Evolutionary conservation across 2,888 invertebrate species (phyloP).

Genomic region (Euplagia quadripunctaria): DNA sequence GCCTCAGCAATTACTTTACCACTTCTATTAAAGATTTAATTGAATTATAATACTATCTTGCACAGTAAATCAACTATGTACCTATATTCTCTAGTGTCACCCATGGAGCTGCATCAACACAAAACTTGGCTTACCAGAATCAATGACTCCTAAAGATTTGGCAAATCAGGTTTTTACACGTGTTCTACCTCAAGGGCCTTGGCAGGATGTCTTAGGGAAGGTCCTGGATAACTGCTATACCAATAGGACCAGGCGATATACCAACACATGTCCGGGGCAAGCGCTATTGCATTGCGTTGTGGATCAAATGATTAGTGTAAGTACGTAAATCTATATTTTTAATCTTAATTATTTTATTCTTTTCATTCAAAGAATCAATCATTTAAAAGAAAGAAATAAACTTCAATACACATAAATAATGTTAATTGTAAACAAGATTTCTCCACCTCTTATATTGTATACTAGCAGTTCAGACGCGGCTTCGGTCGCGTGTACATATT

Average conservation of each 20-base stretch:
- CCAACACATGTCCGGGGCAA: conserved; percentile 76
- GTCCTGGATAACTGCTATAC: conserved; percentile 68
- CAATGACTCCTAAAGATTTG: conserved; percentile 58
- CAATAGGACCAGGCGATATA: conserved; percentile 61
- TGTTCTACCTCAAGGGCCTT: conserved; percentile 62
- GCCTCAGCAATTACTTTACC: too few species aligned
- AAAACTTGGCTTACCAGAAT: conserved; percentile 65
- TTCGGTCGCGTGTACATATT: too few species aligned
- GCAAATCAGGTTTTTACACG: conserved; percentile 53
- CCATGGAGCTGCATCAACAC: conserved; percentile 75
- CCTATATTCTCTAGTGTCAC: conserved; percentile 63
- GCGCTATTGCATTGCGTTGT: conserved; percentile 76
- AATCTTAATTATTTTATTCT: neutral
- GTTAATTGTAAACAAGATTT: too few species aligned
- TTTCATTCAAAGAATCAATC: too few species aligned
- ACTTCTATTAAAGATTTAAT: neutral
- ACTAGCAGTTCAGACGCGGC: too few species aligned
- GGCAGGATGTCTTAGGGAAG: conserved; percentile 61
- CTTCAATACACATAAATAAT: too few species aligned
- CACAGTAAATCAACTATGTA: neutral
- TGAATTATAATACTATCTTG: neutral
- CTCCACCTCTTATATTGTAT: too few species aligned
- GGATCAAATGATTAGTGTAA: conserved; percentile 74
- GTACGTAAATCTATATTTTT: conserved; percentile 20
- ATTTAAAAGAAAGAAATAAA: too few species aligned